Percentiles rank a stretch among this genome's conserved stretches.
Conservation (phyloP, 2,113 vertebrate species). For the Agapornis roseicollis region DNA sequence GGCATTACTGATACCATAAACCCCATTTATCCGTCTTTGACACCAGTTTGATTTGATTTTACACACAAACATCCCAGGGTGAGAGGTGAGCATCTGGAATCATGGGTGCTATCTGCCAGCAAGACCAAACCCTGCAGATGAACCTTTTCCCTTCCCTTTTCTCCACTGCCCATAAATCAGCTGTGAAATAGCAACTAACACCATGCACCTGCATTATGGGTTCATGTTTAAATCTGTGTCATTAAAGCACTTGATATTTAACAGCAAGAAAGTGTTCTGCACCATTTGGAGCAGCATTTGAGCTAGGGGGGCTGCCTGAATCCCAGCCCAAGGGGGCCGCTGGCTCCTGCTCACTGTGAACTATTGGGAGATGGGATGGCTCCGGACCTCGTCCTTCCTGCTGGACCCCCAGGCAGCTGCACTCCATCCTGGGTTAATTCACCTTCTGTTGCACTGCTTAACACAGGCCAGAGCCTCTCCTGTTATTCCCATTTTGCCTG, state of each 20-base stretch:
- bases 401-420: neutral
- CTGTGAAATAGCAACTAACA: neutral
- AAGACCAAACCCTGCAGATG: neutral
- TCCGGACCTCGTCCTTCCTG: neutral
- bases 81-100: neutral
- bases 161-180: neutral
- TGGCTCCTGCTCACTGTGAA: neutral
- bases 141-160: neutral
- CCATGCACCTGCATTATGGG: accelerated
- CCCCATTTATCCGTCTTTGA: neutral
- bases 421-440: accelerated
- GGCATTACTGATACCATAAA: neutral
- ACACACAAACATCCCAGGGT: neutral
- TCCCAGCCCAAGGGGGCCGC: accelerated
- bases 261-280: neutral
- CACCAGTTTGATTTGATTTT: neutral
- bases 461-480: neutral
- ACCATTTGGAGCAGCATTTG: accelerated
- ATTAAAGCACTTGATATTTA: accelerated
- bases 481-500: accelerated
- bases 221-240: neutral
- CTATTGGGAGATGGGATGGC: neutral
- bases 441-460: accelerated
- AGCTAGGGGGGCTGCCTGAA: neutral
- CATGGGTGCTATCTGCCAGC: neutral